Conservation (phyloP, 2,797 vertebrate genomes). For the Champsocephalus esox region DNA sequence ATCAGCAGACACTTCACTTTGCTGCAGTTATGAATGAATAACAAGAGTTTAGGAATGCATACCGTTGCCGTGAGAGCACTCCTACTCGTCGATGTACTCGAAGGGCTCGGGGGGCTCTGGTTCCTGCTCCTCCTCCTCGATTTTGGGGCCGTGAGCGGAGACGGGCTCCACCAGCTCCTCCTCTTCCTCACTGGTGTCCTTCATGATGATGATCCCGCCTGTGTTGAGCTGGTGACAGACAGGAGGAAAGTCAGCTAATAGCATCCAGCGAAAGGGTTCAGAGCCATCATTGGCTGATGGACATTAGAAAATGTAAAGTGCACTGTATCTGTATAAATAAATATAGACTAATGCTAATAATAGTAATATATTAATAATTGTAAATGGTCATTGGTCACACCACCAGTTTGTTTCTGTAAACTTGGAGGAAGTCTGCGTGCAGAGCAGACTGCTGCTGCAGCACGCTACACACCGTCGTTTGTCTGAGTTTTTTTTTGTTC, state of each 20-base stretch:
- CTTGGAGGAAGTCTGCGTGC: no score
- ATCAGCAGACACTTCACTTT: not conserved
- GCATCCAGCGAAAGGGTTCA: not conserved
- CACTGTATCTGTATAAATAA: not conserved
- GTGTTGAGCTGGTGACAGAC: slow-evolving; percentile 89
- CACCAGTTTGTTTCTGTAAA: no score
- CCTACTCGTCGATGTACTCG: slow-evolving; percentile 96
- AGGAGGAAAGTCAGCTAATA: not conserved
- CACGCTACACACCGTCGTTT: no score
- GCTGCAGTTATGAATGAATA: slow-evolving; percentile 13
- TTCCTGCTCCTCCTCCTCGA: slow-evolving; percentile 98
- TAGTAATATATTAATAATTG: no score
- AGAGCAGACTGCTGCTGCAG: no score
- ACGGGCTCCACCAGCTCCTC: slow-evolving; percentile 98
- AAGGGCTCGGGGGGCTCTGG: slow-evolving; percentile 97
- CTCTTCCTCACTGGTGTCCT: slow-evolving; percentile 95
- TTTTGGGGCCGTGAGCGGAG: slow-evolving; percentile 97
- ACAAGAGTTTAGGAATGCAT: not conserved
- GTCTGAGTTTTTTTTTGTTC: no score
- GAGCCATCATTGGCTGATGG: not conserved
- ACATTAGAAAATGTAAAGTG: not conserved
- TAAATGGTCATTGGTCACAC: no score
- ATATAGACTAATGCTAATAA: no score
- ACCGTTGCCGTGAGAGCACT: slow-evolving; percentile 37
- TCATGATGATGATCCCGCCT: slow-evolving; percentile 97